Evolutionary conservation across 2,113 vertebrate species (phyloP), one percentile per base, ranked within the genome.

Genomic region (Pollimyrus isidori): DNA sequence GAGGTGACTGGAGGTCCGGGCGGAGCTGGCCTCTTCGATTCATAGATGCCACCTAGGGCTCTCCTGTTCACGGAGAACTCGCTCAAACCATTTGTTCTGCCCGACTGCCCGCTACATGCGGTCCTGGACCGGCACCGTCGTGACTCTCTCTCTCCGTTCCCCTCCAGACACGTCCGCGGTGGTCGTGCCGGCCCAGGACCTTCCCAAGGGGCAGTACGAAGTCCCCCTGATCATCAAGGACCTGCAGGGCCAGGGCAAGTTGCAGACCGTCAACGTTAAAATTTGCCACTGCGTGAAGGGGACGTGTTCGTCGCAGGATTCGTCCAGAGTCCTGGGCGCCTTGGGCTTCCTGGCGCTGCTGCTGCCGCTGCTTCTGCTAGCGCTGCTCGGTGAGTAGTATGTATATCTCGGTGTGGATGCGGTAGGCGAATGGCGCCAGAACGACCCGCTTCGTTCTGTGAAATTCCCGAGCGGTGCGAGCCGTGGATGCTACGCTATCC

Each of bases 331-430:
- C 30, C 94, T 98, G 87, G 97, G 97, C 5, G 90, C 92, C 49
- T 96, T 96, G 96, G 97, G 95, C 42, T 95, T 97, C 89, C 96
- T 97, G 30, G 94, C 96, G 17, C 96, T 98, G 95, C 95, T 97
- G 56, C 92, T 97, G 19, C 96, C 96, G 2, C 94, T 96, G 0
- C 93, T 96, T 0, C 88, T 93, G 23, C 58, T 94, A 11, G 86
- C 97, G 50, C 3, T 98, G 84, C 90, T 97, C 23, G 76, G 97
- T 98, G 94, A 97, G 97, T 11, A 48, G 46, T 10, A 10, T 45
- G 83, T 0, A 65, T 26, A 11, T 26, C 62, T 65, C n/a, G 11
- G n/a, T 65, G 1, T 65, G 62, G 62, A n/a, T 26, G n/a, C 26
- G n/a, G n/a, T n/a, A n/a, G n/a, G n/a, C n/a, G 62, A 65, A 0